Conservation (phyloP, 1,140 invertebrate genomes). For the Prorops nasuta region DNA sequence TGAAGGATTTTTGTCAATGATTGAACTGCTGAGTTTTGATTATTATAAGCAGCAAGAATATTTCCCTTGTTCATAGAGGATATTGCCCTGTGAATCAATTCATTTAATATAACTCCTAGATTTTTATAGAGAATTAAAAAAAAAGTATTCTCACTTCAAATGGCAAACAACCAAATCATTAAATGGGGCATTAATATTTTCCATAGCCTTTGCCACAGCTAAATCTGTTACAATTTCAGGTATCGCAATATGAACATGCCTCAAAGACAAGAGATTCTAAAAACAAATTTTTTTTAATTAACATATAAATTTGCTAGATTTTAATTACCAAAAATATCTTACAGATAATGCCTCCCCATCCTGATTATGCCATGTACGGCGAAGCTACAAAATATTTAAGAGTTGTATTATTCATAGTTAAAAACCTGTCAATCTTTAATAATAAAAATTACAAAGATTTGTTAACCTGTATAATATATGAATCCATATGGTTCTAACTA, state of each 20-base stretch:
- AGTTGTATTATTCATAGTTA: background rate
- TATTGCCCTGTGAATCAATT: slow-evolving; percentile 57
- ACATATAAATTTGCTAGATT: slow-evolving; percentile 4
- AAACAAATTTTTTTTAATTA: slow-evolving; percentile 19
- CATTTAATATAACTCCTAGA: background rate
- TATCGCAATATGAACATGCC: slow-evolving; percentile 72
- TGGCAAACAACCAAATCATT: slow-evolving; percentile 80
- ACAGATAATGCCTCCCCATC: slow-evolving; percentile 61
- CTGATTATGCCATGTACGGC: slow-evolving; percentile 53
- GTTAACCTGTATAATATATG: slow-evolving; percentile 41
- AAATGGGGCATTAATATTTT: slow-evolving; percentile 70
- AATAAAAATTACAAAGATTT: slow-evolving; percentile 4
- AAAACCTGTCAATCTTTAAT: background rate
- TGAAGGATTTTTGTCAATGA: slow-evolving; percentile 82
- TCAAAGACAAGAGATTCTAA: slow-evolving; percentile 69
- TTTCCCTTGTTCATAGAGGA: slow-evolving; percentile 66
- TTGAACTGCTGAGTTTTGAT: slow-evolving; percentile 77
- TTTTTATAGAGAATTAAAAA: slow-evolving; percentile 11
- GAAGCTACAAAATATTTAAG: slow-evolving; percentile 27
- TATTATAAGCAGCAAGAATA: slow-evolving; percentile 73
- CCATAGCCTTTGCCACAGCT: slow-evolving; percentile 69
- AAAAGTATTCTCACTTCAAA: slow-evolving; percentile 61
- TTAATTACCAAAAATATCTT: slow-evolving; percentile 17
- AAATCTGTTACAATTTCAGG: slow-evolving; percentile 67
- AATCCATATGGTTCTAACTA: no score